phyloP scores from a whole-genome alignment of 1,140 invertebrate genomes.

The Drosophila baimaii region DNA sequence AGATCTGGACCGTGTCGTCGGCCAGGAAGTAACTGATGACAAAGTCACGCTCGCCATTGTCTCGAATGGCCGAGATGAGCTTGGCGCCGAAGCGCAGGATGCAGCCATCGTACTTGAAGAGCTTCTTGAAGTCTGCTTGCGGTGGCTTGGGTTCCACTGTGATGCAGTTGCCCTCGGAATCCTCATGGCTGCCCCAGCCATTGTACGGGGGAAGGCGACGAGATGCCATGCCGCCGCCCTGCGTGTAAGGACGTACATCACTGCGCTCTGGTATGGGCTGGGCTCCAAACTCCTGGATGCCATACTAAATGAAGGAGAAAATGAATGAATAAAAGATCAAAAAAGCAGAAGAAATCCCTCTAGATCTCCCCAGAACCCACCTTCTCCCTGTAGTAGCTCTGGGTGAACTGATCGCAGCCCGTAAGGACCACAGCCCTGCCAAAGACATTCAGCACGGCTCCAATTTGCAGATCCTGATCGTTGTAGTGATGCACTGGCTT shows the following conservation, averaged over 20 bases:
- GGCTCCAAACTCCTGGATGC: slow-evolving; percentile 87
- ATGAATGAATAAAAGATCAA: not conserved
- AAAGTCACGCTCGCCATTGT: slow-evolving; percentile 89
- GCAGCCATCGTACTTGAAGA: slow-evolving; percentile 91
- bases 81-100: slow-evolving; percentile 91
- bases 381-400: slow-evolving; percentile 92
- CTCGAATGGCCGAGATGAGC: slow-evolving; percentile 89
- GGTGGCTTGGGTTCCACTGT: slow-evolving; percentile 90
- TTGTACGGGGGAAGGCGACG: slow-evolving; percentile 93
- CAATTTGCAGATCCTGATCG: slow-evolving; percentile 90
- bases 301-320: slow-evolving; percentile 55
- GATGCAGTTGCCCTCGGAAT: slow-evolving; percentile 93
- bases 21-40: slow-evolving; percentile 92
- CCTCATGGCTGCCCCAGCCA: slow-evolving; percentile 93
- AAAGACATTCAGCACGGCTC: slow-evolving; percentile 91
- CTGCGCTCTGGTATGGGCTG: slow-evolving; percentile 85
- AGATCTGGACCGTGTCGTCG: slow-evolving; percentile 93
- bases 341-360: not conserved
- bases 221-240: slow-evolving; percentile 65
- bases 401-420: slow-evolving; percentile 94
- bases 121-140: slow-evolving; percentile 91
- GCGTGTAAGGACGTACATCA: slow-evolving; percentile 63
- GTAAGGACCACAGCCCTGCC: slow-evolving; percentile 92
- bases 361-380: slow-evolving; percentile 19
- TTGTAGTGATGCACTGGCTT: slow-evolving; percentile 87